These are phyloP conservation scores for Coelopa frigida DNA, from an alignment of 1,140 invertebrate genomes.

Conservation along the genomic window DNA sequence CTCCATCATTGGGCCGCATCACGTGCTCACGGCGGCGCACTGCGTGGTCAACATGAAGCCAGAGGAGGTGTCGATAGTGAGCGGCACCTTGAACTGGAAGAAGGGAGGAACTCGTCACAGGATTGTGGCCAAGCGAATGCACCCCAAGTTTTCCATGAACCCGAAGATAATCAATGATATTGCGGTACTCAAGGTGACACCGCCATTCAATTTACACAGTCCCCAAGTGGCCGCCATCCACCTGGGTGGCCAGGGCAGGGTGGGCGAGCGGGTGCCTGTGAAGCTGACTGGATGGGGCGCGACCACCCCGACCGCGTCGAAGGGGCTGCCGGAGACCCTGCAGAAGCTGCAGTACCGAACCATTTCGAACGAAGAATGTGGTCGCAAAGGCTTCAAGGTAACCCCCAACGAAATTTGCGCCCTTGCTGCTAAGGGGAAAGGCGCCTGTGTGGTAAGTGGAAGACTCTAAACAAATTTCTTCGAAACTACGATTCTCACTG, in stretches of 20 bases:
- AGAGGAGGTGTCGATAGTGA: conserved; percentile 40
- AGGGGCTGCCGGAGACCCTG: conserved; percentile 26
- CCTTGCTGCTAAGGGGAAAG: conserved; percentile 41
- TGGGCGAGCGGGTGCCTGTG: conserved; percentile 25
- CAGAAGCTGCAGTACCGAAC: conserved; percentile 33
- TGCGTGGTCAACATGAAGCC: conserved; percentile 34
- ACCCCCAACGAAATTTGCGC: conserved; percentile 46
- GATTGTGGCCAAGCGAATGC: conserved; percentile 22
- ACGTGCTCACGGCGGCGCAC: conserved; percentile 44
- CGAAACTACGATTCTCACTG: neutral
- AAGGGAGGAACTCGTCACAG: conserved; percentile 38
- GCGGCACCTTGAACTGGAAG: conserved; percentile 46
- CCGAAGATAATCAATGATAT: conserved; percentile 36
- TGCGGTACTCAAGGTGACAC: conserved; percentile 29
- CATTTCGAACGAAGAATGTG: conserved; percentile 38
- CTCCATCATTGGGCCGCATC: conserved; percentile 35
- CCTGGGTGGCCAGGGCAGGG: conserved; percentile 21
- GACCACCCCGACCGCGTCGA: conserved; percentile 19
- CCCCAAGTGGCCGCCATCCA: conserved; percentile 20
- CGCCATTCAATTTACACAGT: conserved; percentile 25
- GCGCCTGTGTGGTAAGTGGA: conserved; percentile 41
- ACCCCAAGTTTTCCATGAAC: conserved; percentile 31
- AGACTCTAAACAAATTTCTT: neutral
- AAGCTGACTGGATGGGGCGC: conserved; percentile 41
- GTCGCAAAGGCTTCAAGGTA: conserved; percentile 30